These are phyloP conservation scores for Pocota personata DNA, from an alignment of 2,888 invertebrate genomes.

Conservation along the genomic window DNA sequence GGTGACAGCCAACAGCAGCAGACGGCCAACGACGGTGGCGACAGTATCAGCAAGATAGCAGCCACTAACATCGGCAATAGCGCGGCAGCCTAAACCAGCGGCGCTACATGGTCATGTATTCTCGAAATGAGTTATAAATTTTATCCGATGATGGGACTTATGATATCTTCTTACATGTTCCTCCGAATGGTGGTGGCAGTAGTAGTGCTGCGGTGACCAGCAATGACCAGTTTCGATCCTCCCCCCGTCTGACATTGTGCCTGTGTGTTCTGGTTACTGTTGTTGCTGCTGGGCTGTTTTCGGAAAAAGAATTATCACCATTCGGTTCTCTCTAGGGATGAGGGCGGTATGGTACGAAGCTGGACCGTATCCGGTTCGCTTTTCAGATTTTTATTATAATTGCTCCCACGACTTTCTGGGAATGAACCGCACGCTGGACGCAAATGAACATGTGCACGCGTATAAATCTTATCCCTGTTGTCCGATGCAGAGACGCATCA, in stretches of 20 bases:
- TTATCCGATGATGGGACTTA: constrained; percentile 82
- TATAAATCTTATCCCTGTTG: constrained; percentile 62
- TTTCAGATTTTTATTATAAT: constrained; percentile 79
- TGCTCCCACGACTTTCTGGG: constrained; percentile 83
- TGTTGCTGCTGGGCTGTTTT: constrained; percentile 49
- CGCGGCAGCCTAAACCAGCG: constrained; percentile 70
- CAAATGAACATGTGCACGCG: constrained; percentile 67
- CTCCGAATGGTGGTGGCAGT: constrained; percentile 49
- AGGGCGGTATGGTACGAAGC: background rate
- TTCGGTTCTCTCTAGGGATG: background rate
- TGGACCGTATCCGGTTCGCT: constrained; percentile 66
- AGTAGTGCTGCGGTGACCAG: constrained; percentile 36
- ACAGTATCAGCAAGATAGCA: constrained; percentile 73
- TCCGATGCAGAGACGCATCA: background rate
- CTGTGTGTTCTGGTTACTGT: constrained; percentile 32
- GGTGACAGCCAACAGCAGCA: constrained; percentile 52
- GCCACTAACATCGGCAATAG: constrained; percentile 68
- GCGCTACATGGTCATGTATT: constrained; percentile 74
- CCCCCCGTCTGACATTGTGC: background rate
- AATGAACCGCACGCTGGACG: constrained; percentile 74
- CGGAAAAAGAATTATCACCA: constrained; percentile 62
- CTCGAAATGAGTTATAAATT: constrained; percentile 82
- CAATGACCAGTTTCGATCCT: constrained; percentile 55
- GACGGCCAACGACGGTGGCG: constrained; percentile 68
- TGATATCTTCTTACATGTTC: constrained; percentile 81